Evolutionary conservation across 2,888 invertebrate genomes (phyloP).

Genomic region (Polia nebulosa): DNA sequence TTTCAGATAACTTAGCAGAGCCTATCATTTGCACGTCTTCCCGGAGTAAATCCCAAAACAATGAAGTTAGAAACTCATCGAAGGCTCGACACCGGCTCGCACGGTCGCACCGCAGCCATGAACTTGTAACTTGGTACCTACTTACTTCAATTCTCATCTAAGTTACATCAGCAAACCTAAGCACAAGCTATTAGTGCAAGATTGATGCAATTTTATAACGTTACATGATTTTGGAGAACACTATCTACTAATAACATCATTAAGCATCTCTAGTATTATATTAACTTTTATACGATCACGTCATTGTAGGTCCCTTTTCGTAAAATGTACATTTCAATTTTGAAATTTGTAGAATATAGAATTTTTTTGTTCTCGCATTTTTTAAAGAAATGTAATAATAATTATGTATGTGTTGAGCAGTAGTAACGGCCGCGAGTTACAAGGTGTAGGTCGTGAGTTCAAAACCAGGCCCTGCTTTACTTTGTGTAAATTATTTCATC

Average conservation of each 20-base stretch:
- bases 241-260: not conserved
- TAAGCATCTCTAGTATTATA: no score
- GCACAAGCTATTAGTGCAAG: not conserved
- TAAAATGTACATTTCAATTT: no score
- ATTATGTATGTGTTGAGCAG: no score
- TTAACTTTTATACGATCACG: no score
- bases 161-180: conserved; percentile 22
- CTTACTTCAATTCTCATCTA: conserved; percentile 25
- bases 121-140: conserved; percentile 15
- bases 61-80: conserved; percentile 44
- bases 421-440: no score
- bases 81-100: not conserved
- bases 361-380: no score
- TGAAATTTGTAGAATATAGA: no score
- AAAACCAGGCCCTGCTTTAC: no score
- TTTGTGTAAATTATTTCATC: no score
- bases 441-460: no score
- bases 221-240: conserved; percentile 1
- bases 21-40: not conserved
- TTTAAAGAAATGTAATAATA: no score
- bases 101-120: conserved; percentile 34
- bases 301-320: no score
- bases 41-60: conserved; percentile 12
- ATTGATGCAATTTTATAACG: conserved; percentile 2
- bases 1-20: not conserved